phyloP scores from a whole-genome alignment of 1,140 invertebrate genomes.

The Tetramorium simillimum region DNA sequence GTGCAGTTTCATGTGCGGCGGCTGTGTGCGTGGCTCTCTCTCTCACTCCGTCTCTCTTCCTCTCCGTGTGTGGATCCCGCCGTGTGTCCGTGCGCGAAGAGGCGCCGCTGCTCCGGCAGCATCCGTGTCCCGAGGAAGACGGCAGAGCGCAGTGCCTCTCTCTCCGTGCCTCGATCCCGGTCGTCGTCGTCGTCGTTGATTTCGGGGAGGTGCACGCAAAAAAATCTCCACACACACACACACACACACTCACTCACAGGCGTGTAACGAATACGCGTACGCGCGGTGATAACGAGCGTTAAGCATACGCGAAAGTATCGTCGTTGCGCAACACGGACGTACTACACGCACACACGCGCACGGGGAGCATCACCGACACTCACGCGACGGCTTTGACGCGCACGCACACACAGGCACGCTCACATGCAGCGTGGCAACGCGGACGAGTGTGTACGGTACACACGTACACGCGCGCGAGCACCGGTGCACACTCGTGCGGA shows the following conservation, averaged over 20 bases:
- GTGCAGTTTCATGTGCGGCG: neutral
- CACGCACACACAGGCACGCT: neutral
- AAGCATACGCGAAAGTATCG: slow-evolving; percentile 42
- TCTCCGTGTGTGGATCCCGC: neutral
- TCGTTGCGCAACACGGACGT: slow-evolving; percentile 40
- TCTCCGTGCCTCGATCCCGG: neutral
- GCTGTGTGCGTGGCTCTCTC: neutral
- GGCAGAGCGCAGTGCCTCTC: neutral
- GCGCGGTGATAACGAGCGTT: slow-evolving; percentile 38
- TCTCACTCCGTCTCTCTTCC: neutral
- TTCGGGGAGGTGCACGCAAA: neutral
- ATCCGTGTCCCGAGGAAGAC: slow-evolving; percentile 42
- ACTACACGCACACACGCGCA: neutral
- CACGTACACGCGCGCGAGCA: neutral
- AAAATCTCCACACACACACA: neutral
- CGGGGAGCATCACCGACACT: slow-evolving; percentile 4
- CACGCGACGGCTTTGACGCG: neutral
- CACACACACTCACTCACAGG: neutral
- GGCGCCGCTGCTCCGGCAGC: slow-evolving; percentile 37
- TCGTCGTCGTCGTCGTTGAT: neutral
- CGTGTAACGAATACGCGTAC: neutral
- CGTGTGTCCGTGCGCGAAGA: slow-evolving; percentile 10
- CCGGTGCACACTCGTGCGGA: neutral
- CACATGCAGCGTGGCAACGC: neutral
- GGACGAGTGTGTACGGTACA: neutral